These are phyloP conservation scores for Hippopotamyrus pictus DNA, from an alignment of 2,797 vertebrate species.

Conservation along the genomic window DNA sequence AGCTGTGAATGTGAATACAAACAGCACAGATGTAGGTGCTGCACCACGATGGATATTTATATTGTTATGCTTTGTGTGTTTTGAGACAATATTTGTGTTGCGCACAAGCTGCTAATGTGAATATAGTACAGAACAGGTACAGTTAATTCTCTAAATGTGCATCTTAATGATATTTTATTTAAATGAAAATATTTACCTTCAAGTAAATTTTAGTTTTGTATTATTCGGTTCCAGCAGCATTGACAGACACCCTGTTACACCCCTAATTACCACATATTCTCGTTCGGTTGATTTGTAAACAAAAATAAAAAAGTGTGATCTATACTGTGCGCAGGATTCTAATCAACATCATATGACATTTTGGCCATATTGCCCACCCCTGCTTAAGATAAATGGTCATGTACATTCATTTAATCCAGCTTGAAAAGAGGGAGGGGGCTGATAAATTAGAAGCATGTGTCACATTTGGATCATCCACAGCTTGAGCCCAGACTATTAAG, in stretches of 20 bases:
- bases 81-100: neutral
- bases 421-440: neutral
- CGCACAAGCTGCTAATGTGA: neutral
- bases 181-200: neutral
- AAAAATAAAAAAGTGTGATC: neutral
- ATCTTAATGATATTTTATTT: neutral
- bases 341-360: neutral
- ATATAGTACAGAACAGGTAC: neutral
- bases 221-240: too few species aligned
- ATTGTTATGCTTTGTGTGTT: neutral
- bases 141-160: neutral
- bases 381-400: neutral
- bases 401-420: neutral
- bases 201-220: too few species aligned
- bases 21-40: neutral
- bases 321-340: neutral
- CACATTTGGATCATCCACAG: neutral
- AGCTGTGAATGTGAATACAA: neutral
- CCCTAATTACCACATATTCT: neutral
- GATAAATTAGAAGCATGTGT: neutral
- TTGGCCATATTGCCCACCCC: neutral
- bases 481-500: neutral
- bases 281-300: neutral
- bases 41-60: neutral
- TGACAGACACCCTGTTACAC: neutral